Evolutionary conservation across 2,797 vertebrate genomes (phyloP).

Genomic region (Hapalemur alaotrensis): DNA sequence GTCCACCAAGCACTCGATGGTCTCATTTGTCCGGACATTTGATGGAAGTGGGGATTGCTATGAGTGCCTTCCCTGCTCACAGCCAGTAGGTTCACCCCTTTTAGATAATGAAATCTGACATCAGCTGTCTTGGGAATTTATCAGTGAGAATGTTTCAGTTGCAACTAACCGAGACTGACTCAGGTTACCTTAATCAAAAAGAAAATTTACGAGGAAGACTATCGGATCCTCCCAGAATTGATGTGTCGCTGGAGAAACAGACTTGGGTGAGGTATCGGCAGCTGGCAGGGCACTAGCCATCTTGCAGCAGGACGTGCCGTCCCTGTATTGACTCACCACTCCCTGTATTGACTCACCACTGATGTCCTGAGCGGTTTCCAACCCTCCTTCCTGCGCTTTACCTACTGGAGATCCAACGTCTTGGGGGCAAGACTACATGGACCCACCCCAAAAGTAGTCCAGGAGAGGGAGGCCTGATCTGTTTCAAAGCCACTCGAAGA

Average conservation of each 20-base stretch:
- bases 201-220: slow-evolving; percentile 1
- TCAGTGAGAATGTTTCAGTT: slow-evolving; percentile 37
- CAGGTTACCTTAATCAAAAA: slow-evolving; percentile 13
- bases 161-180: background rate
- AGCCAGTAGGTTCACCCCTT: background rate
- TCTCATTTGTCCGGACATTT: background rate
- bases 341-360: background rate
- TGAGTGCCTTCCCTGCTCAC: background rate
- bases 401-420: background rate
- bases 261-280: background rate
- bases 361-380: background rate
- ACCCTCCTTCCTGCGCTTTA: background rate
- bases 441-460: background rate
- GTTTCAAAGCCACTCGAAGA: background rate
- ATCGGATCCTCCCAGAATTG: background rate
- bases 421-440: background rate
- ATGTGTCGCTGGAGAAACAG: background rate
- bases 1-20: background rate
- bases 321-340: background rate
- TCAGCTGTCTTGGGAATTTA: slow-evolving; percentile 49
- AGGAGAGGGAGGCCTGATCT: background rate
- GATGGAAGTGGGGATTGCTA: background rate
- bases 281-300: background rate
- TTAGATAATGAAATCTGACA: slow-evolving; percentile 57
- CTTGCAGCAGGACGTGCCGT: background rate